Percentiles rank a stretch among this genome's conserved stretches.
phyloP scores from a whole-genome alignment of 2,888 invertebrate species.

The Caenorhabditis sp. region DNA sequence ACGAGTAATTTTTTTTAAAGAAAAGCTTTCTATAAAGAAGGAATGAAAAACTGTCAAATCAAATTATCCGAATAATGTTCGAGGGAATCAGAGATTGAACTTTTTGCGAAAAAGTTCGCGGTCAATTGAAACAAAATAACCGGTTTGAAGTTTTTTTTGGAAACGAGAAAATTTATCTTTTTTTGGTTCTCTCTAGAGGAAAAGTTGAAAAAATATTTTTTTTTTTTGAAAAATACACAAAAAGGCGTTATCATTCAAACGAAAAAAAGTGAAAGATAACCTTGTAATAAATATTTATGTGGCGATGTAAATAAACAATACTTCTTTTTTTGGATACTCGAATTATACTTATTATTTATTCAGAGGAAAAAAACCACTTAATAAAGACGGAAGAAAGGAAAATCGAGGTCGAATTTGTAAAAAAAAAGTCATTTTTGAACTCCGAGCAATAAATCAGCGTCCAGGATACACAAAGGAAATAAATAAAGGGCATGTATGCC shows the following conservation, averaged over 20 bases:
- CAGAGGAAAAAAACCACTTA: neutral
- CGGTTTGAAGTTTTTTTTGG: neutral
- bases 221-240: neutral
- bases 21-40: neutral
- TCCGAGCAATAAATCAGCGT: neutral
- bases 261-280: neutral
- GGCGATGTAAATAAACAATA: neutral
- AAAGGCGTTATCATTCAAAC: neutral
- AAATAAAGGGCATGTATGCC: neutral
- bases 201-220: neutral
- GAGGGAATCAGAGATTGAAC: neutral
- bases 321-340: neutral
- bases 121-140: neutral
- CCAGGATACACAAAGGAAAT: neutral
- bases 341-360: neutral
- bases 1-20: too few relatives aligned
- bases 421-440: neutral
- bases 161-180: neutral
- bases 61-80: neutral
- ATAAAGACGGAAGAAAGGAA: neutral
- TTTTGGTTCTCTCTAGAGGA: neutral
- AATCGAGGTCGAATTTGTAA: neutral
- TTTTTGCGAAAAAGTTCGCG: neutral
- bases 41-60: neutral
- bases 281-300: neutral